These are phyloP conservation scores for Neolamprologus hecqui DNA, from an alignment of 2,113 vertebrate genomes.

Conservation along the genomic window DNA sequence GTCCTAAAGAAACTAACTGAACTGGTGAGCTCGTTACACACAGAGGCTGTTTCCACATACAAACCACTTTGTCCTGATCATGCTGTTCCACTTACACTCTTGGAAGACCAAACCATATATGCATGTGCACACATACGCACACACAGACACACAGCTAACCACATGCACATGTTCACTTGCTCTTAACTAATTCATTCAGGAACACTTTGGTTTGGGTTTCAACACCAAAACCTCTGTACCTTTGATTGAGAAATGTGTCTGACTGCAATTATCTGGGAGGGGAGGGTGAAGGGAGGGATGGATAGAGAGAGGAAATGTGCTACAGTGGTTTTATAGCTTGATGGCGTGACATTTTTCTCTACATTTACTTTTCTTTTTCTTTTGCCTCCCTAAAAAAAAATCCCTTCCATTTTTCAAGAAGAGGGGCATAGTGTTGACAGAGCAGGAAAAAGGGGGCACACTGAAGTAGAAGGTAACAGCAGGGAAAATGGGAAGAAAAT, in stretches of 20 bases:
- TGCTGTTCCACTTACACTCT: conserved; percentile 71
- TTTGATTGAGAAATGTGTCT: conserved; percentile 76
- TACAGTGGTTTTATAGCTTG: conserved; percentile 62
- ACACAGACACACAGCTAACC: conserved; percentile 51
- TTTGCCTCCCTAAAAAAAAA: not conserved
- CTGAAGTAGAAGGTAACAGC: conserved; percentile 18
- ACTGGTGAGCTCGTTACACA: conserved; percentile 50
- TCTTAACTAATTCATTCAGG: conserved; percentile 78
- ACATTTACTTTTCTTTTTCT: not conserved
- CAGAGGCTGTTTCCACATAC: conserved; percentile 66
- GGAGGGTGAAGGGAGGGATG: not conserved
- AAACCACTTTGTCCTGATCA: conserved; percentile 55
- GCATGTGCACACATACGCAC: conserved; percentile 13
- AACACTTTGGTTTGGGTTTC: conserved; percentile 75
- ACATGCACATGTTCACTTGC: conserved; percentile 74
- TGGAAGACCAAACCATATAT: conserved; percentile 50
- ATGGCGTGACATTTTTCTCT: conserved; percentile 64
- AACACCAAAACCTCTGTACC: conserved; percentile 64
- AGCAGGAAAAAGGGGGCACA: conserved; percentile 27
- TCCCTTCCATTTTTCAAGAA: conserved; percentile 28
- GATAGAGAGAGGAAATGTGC: conserved; percentile 38
- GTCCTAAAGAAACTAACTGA: not conserved
- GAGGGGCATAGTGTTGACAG: conserved; percentile 53
- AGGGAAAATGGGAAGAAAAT: conserved; percentile 36
- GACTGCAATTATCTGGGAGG: conserved; percentile 69